Evolutionary conservation across 2,797 vertebrate genomes (phyloP).

Genomic region (Heteromormyrus szaboi): DNA sequence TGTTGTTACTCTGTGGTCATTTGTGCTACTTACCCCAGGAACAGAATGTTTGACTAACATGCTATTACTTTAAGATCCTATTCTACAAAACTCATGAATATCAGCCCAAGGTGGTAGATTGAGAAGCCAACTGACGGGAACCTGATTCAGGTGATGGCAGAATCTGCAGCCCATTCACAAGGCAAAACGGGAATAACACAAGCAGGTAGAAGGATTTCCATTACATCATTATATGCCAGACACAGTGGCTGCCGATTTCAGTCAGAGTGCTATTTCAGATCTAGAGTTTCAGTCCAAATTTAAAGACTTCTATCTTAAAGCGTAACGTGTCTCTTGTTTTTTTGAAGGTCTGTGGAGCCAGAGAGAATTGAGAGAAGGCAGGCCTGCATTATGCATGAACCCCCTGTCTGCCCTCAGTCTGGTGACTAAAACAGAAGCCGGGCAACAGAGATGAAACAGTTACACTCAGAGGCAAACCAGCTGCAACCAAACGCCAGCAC

Average conservation of each 20-base stretch:
- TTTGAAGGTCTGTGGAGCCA: neutral
- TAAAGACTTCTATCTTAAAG: neutral
- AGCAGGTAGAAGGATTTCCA: neutral
- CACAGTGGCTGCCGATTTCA: neutral
- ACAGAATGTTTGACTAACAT: neutral
- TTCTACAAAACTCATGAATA: neutral
- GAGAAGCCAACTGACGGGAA: neutral
- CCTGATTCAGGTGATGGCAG: neutral
- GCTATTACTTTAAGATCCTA: neutral
- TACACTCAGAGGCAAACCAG: neutral
- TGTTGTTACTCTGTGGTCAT: neutral
- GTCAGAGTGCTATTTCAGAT: neutral
- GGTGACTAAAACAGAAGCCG: neutral
- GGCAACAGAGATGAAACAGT: neutral
- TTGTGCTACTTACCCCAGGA: neutral
- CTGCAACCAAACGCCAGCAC: neutral
- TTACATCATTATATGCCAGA: neutral
- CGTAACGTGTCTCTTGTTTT: neutral
- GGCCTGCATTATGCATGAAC: slow-evolving; percentile 6
- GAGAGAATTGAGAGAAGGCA: neutral
- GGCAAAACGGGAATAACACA: slow-evolving; percentile 16
- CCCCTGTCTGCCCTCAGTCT: neutral
- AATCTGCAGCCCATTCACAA: neutral
- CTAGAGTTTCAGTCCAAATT: neutral
- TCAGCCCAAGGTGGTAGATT: neutral